Base-by-base conservation (phyloP, 2,113 vertebrate genomes). In the Butorides virescens region DNA sequence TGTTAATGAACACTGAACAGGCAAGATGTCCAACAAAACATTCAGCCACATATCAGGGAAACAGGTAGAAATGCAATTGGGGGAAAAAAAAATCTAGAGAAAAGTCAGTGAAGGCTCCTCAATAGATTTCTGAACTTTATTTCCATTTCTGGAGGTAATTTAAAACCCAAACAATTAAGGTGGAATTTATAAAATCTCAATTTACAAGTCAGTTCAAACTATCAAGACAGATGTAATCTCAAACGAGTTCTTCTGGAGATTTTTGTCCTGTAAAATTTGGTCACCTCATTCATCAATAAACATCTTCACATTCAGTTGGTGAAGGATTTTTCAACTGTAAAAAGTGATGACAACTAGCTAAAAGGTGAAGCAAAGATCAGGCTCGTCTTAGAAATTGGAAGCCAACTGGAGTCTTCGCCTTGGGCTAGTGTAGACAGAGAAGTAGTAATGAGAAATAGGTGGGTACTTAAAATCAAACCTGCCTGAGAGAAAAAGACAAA, bases 401-500 rank as follows among this genome's bases (percentile, higher is more conserved):
- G 20, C 5, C 32, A 66, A 21, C 46, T 46, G 26, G 34, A 89
- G 7, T 37, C 36, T 77, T 80, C 89, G 76, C 83, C 86, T 82
- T 94, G 6, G 42, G 88, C 70, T 89, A 74, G 8, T 65, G 30
- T 42, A 81, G 80, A 59, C 36, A 87, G 46, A 63, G n/a, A 46
- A 78, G 15, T 10, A 65, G 23, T 85, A 89, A 81, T 81, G 49
- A 91, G 75, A 81, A 88, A 92, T 72, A 92, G 53, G 65, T 68
- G 34, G 29, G 22, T 89, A 68, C 27, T 91, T 89, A 89, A 93
- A 93, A 70, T 85, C 61, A 76, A 81, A 78, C 53, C 27, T 89
- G 49, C 92, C 91, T 66, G 42, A 85, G 77, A 93, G 79, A 78
- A 94, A 93, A 52, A 86, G 16, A 49, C 79, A 90, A 96, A 96